Conservation (phyloP, 1,140 invertebrate species). For the Myzus persicae region DNA sequence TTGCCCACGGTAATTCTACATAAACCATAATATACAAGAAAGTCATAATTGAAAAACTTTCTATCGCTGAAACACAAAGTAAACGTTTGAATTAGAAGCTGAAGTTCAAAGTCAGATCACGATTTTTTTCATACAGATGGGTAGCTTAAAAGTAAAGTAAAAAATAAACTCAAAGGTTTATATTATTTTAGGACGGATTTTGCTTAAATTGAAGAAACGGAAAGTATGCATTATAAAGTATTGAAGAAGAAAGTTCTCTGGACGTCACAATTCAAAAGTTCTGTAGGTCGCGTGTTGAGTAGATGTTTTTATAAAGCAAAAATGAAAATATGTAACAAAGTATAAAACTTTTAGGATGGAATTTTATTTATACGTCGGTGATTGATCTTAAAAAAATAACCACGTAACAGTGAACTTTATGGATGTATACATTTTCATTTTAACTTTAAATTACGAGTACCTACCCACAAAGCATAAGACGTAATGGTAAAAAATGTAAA, state of each 20-base stretch:
- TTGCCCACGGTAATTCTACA: background rate
- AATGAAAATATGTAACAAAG: slow-evolving; percentile 37
- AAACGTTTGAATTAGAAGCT: background rate
- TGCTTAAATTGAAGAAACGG: slow-evolving; percentile 22
- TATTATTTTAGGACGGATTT: slow-evolving; percentile 19
- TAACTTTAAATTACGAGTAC: background rate
- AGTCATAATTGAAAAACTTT: slow-evolving; percentile 43
- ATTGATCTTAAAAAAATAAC: slow-evolving; percentile 32
- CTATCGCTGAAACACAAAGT: background rate
- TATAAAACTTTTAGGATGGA: slow-evolving; percentile 15
- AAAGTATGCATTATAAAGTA: slow-evolving; percentile 34
- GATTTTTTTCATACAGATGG: background rate
- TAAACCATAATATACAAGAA: background rate
- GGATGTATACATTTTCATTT: background rate
- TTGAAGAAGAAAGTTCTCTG: slow-evolving; percentile 24
- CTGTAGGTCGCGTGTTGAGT: background rate
- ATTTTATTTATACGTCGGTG: background rate
- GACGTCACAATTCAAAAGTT: slow-evolving; percentile 42
- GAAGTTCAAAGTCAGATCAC: slow-evolving; percentile 32
- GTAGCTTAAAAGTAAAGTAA: slow-evolving; percentile 10
- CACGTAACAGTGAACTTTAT: slow-evolving; percentile 1
- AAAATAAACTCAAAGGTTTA: background rate
- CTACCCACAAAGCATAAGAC: background rate
- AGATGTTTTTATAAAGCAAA: slow-evolving; percentile 25
- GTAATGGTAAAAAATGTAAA: background rate